Base-by-base conservation (phyloP, 2,888 invertebrate genomes). In the Drosophila greeni region DNA sequence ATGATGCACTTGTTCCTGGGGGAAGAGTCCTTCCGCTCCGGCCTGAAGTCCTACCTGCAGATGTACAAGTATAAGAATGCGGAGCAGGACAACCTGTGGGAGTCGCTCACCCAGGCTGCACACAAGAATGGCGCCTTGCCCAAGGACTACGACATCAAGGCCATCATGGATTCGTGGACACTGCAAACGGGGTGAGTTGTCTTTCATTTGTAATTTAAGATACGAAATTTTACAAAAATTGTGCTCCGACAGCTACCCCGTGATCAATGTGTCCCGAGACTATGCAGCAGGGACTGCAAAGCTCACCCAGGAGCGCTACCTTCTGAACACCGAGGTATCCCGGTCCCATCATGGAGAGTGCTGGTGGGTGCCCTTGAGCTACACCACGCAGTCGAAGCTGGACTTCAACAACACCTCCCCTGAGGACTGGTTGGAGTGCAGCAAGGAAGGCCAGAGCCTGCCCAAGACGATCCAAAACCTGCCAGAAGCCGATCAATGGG, bases 1-100 rank as follows among this genome's bases (percentile, higher is more conserved):
- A 98, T 98, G 98, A 95, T 98, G 94, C 92, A 93, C 75, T 91
- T 93, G 84, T 94, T 95, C 88, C 91, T 98, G n/a, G 97, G 97
- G 0, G 92, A 94, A 51, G 90, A 91, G 0, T 90, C 93, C n/a
- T 94, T 95, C 86, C 90, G 91, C 2, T 57, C 65, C 0, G 94
- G 94, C 2, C 89, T 94, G 5, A 91, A 91, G 49, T 91, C 90
- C 54, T 95, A 95, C 86, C 88, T 95, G 7, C 85, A 89, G 1
- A 90, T 90, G 47, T 91, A 93, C 77, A 91, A 92, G 29, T 95
- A 93, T 87, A 84, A 85, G 2, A 95, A 94, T 84, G 95, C 96
- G 0, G 93, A 92, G 56, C 96, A 97, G 83, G 93, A 95, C 81
- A 94, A 97, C 87, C 90, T 97, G 0, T 97, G 96, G 95, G 86